Conservation (phyloP, 2,113 vertebrate species). For the Columbina picui region DNA sequence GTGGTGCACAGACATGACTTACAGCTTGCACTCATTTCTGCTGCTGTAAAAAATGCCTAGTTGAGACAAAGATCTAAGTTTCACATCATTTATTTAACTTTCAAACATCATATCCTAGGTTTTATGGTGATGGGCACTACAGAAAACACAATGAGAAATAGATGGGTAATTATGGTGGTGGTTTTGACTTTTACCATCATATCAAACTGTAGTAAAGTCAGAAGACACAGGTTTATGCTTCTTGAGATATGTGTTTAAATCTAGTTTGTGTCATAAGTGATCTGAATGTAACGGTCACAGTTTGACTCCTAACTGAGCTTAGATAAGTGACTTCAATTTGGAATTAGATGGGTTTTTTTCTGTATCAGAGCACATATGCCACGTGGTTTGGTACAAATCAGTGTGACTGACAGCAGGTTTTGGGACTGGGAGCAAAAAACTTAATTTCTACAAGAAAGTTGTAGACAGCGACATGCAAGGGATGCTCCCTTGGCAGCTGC, state of each 20-base stretch:
- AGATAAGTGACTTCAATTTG: neutral
- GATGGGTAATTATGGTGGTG: slow-evolving; percentile 58
- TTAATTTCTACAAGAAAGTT: neutral
- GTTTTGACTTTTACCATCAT: slow-evolving; percentile 56
- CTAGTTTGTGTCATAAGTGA: slow-evolving; percentile 51
- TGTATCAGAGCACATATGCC: neutral
- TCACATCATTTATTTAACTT: slow-evolving; percentile 52
- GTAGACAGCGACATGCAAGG: neutral
- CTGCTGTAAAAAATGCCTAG: slow-evolving; percentile 20
- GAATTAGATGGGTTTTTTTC: slow-evolving; percentile 13
- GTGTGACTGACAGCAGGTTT: neutral
- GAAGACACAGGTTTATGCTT: slow-evolving; percentile 36
- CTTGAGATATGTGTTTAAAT: slow-evolving; percentile 32
- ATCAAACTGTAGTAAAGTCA: slow-evolving; percentile 3
- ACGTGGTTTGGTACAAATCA: neutral
- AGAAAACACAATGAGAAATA: slow-evolving; percentile 60
- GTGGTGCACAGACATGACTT: neutral
- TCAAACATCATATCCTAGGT: neutral
- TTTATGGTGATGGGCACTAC: slow-evolving; percentile 50
- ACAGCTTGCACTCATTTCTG: slow-evolving; percentile 30
- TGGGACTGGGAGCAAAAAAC: neutral
- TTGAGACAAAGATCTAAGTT: slow-evolving; percentile 53
- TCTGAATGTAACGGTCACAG: slow-evolving; percentile 57
- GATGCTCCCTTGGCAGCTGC: neutral
- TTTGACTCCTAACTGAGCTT: slow-evolving; percentile 22